phyloP scores from a whole-genome alignment of 2,888 invertebrate species.

The Xestia ashworthii region DNA sequence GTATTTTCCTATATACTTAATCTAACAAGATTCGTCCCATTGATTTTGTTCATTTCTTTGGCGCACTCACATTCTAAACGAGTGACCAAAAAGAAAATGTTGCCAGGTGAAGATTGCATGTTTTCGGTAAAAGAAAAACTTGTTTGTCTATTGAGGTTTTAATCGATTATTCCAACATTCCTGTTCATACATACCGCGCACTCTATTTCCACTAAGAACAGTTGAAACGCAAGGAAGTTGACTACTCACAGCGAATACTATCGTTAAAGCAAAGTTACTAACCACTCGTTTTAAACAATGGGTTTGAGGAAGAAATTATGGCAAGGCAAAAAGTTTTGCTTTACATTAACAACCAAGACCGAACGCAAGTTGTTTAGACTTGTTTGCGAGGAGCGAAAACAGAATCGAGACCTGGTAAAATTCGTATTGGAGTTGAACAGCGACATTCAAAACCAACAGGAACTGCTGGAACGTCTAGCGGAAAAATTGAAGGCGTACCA shows the following conservation, averaged over 20 bases:
- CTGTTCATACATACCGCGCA: not conserved
- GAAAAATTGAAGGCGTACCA: not conserved
- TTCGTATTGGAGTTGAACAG: not conserved
- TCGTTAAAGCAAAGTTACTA: not conserved
- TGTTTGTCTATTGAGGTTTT: not conserved
- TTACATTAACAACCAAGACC: not conserved
- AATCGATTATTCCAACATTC: constrained; percentile 1
- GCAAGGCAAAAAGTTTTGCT: not conserved
- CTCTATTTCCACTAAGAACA: not conserved
- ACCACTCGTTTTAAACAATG: not conserved
- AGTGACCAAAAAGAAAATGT: not conserved
- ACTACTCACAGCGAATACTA: not conserved
- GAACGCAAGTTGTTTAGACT: not conserved
- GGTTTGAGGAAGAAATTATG: not conserved
- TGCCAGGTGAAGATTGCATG: not conserved
- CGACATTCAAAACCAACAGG: not conserved
- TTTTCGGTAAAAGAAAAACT: not conserved
- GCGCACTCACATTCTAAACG: not conserved
- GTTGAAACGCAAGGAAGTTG: not conserved
- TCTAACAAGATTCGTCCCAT: not conserved
- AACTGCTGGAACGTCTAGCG: not conserved
- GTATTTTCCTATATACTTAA: not conserved
- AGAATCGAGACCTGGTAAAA: not conserved
- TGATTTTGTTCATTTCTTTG: not conserved
- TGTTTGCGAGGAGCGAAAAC: not conserved